Conservation (phyloP, 2,797 vertebrate genomes). For the Hafferia zeledoni region DNA sequence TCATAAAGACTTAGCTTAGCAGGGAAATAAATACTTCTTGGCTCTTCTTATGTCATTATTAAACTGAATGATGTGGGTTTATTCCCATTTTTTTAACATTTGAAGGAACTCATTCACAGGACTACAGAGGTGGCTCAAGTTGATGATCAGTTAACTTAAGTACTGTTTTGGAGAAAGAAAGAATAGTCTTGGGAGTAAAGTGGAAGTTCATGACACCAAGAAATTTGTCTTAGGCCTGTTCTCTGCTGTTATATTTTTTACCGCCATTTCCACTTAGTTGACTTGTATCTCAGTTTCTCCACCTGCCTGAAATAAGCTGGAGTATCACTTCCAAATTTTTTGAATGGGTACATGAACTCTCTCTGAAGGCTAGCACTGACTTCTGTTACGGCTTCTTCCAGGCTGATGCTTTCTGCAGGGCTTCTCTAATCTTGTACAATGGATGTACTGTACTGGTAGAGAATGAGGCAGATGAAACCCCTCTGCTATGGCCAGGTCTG, state of each 20-base stretch:
- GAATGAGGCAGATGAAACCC: neutral
- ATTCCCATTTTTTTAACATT: neutral
- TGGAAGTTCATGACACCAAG: neutral
- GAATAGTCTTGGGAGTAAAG: neutral
- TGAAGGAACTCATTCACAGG: neutral
- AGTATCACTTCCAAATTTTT: neutral
- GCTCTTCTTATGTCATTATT: neutral
- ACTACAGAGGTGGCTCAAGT: neutral
- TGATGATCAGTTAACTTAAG: neutral
- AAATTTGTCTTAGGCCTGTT: neutral
- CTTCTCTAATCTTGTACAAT: neutral
- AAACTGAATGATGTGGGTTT: neutral
- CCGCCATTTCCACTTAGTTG: neutral
- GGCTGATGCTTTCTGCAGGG: neutral
- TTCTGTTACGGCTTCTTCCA: neutral
- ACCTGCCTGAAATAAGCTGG: neutral
- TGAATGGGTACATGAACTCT: neutral
- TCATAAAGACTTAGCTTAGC: neutral
- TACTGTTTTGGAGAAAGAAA: neutral
- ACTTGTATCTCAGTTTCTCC: neutral
- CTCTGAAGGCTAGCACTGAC: neutral
- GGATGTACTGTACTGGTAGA: neutral
- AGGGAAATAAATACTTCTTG: neutral
- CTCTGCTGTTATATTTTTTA: neutral
- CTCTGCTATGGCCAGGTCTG: neutral